Evolutionary conservation across 1,140 invertebrate genomes (phyloP), one percentile per base, ranked within the genome.

Genomic region (Bombus terrestris): DNA sequence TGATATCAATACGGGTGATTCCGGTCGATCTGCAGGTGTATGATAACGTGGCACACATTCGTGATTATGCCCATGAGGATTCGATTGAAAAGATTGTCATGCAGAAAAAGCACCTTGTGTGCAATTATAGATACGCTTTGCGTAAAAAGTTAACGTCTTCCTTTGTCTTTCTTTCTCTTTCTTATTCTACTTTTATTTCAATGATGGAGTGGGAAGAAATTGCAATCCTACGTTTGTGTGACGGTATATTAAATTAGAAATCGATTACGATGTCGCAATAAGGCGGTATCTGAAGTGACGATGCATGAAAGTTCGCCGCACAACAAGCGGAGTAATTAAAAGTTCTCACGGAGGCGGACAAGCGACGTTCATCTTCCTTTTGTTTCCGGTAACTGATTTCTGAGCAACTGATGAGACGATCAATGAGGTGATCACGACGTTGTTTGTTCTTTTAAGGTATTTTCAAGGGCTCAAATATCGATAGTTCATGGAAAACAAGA

Each of bases 1-100:
- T 76, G 74, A 15, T 66, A 43, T 32, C 75, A 10, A 88, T 89
- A 43, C 71, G 71, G 79, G 75, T 25, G 64, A 78, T 41, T 41
- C 59, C 32, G 43, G n/a, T 53, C 68, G 41, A 82, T 12, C 39
- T 81, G 62, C 57, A 80, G 86, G 71, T 74, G 72, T 47, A 75
- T 1, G 25, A 3, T 18, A 39, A 32, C 39, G 37, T 66, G 62
- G 43, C 28, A 3, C n/a, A n/a, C 43, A 15, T 62, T 75, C 18
- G n/a, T 1, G 25, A 82, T 64, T n/a, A 25, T 62, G 28, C 64
- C 28, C 78, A 22, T 32, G 64, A 80, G 66, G 28, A 12, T 28
- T 57, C n/a, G 53, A 59, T 59, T 25, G 15, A 39, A 32, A 22
- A 32, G 9, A 37, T 32, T 25, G 15, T 18, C 22, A 12, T 72